These are phyloP conservation scores for Antheraea yamamai DNA, from an alignment of 2,888 invertebrate species.

Conservation along the genomic window DNA sequence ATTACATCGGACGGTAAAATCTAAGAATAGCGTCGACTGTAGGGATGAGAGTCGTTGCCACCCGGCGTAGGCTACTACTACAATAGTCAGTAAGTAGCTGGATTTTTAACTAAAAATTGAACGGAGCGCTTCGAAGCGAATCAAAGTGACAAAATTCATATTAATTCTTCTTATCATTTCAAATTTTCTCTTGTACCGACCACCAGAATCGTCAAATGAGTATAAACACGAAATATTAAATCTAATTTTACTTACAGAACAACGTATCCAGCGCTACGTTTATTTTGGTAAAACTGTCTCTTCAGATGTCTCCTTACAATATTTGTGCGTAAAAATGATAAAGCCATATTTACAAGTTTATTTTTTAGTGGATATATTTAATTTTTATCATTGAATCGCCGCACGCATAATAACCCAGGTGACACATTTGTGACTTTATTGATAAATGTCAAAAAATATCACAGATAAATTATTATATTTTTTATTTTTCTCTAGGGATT, in stretches of 20 bases:
- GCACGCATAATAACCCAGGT: not conserved
- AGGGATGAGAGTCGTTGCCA: not conserved
- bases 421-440: not conserved
- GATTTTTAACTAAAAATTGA: not conserved
- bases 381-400: constrained; percentile 28
- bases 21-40: not conserved
- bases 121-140: not conserved
- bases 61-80: not conserved
- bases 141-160: not conserved
- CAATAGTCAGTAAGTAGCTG: not conserved
- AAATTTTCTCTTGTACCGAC: not conserved
- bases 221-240: constrained; percentile 18
- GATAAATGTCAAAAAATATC: not conserved
- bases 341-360: constrained; percentile 52
- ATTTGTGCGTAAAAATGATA: constrained; percentile 69
- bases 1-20: not conserved
- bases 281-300: constrained; percentile 71
- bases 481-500: no score
- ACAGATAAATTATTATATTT: no score
- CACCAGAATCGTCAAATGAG: not conserved
- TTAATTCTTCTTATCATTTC: not conserved
- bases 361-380: constrained; percentile 12
- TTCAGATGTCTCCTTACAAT: constrained; percentile 64
- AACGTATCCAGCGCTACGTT: constrained; percentile 85
- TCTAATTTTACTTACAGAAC: constrained; percentile 83